Percentiles rank a stretch among this genome's conserved stretches.
Conservation (phyloP, 1,140 invertebrate species). For the Ruditapes philippinarum region DNA sequence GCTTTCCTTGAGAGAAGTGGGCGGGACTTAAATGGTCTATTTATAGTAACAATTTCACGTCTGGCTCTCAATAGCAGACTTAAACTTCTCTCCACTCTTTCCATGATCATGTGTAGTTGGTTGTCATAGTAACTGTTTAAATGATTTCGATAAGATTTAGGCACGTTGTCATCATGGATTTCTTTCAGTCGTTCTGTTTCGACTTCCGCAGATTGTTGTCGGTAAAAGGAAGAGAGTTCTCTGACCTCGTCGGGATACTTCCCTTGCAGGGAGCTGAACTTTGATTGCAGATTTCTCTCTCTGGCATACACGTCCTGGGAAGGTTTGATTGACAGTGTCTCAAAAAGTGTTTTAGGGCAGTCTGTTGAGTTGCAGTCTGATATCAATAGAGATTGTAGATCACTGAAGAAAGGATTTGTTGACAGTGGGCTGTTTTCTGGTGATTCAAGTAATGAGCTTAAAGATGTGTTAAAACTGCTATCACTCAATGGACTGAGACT, state of each 20-base stretch:
- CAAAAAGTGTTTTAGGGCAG: conserved; percentile 57
- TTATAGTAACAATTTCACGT: conserved; percentile 29
- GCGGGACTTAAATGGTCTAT: conserved; percentile 24
- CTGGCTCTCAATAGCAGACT: conserved; percentile 36
- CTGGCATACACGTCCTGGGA: conserved; percentile 58
- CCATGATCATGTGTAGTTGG: conserved; percentile 62
- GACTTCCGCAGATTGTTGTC: conserved; percentile 53
- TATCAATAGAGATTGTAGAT: conserved; percentile 47
- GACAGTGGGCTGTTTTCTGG: background rate
- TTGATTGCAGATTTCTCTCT: conserved; percentile 43
- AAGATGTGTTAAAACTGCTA: background rate
- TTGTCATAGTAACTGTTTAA: conserved; percentile 60
- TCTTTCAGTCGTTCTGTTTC: conserved; percentile 52
- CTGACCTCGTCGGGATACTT: conserved; percentile 49
- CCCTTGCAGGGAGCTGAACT: conserved; percentile 29
- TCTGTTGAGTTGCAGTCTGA: conserved; percentile 33
- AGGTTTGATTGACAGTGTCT: conserved; percentile 23
- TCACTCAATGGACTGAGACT: background rate
- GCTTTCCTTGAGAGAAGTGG: conserved; percentile 61
- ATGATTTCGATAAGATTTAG: conserved; percentile 45
- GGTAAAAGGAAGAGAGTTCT: conserved; percentile 44
- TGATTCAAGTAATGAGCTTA: background rate
- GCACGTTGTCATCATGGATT: conserved; percentile 48
- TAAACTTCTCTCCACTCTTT: conserved; percentile 67
- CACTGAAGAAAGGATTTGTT: conserved; percentile 49